phyloP scores from a whole-genome alignment of 2,797 vertebrate genomes.

The Enteromius argenteus region DNA sequence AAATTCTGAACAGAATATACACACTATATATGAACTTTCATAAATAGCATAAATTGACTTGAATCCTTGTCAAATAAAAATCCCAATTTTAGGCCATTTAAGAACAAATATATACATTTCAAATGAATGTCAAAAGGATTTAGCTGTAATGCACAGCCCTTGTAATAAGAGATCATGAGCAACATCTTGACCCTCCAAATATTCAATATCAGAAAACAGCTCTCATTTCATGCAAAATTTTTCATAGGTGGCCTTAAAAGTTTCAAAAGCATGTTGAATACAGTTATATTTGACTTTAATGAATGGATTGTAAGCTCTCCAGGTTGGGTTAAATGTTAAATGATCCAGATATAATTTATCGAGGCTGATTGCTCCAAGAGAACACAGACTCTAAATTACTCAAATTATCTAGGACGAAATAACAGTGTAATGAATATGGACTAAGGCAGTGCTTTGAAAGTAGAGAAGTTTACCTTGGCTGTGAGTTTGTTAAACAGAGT shows the following conservation, averaged over 20 bases:
- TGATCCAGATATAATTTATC: background rate
- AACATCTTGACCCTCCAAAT: background rate
- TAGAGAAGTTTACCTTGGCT: slow-evolving; percentile 26
- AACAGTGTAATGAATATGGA: slow-evolving; percentile 15
- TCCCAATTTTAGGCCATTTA: background rate
- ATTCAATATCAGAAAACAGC: background rate
- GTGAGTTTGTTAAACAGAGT: slow-evolving; percentile 10
- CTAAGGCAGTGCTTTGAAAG: slow-evolving; percentile 14
- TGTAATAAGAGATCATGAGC: background rate
- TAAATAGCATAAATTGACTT: background rate
- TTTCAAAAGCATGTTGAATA: background rate
- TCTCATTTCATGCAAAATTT: background rate
- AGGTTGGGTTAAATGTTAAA: slow-evolving; percentile 17
- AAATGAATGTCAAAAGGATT: background rate
- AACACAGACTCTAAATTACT: slow-evolving; percentile 14
- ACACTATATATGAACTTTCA: background rate
- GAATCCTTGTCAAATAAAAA: background rate
- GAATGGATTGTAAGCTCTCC: background rate
- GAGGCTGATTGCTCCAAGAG: slow-evolving; percentile 13
- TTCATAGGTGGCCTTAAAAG: background rate
- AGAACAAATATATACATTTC: background rate
- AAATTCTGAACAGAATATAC: background rate
- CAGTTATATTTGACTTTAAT: background rate
- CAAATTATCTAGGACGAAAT: slow-evolving; percentile 13
- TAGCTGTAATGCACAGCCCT: too few species aligned